phyloP scores from a whole-genome alignment of 2,113 vertebrate genomes.

The Grallaria varia region DNA sequence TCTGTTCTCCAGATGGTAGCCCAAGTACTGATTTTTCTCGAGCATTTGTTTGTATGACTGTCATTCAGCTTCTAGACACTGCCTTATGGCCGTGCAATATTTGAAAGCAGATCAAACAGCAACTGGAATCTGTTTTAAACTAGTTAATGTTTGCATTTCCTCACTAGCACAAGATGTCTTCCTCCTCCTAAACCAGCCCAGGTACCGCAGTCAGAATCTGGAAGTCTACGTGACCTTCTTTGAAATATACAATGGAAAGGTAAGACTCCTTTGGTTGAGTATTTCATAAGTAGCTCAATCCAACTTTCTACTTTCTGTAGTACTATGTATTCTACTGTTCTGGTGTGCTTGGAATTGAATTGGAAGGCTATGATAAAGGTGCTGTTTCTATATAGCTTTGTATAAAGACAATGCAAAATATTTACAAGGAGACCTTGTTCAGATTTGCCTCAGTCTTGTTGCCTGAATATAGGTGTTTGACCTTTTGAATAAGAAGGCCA shows the following conservation, averaged over 20 bases:
- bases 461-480: conserved; percentile 84
- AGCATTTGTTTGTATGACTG: not conserved
- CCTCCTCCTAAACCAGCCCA: conserved; percentile 80
- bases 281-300: not conserved
- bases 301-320: not conserved
- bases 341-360: not conserved
- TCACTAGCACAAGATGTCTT: conserved; percentile 91
- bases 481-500: conserved; percentile 92
- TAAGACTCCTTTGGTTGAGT: conserved; percentile 41
- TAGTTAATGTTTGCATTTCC: not conserved
- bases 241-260: conserved; percentile 98
- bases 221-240: conserved; percentile 91
- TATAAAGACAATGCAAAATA: not conserved
- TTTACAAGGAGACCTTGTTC: not conserved
- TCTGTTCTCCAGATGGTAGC: not conserved
- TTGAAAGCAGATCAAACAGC: not conserved
- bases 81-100: not conserved
- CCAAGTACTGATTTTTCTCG: not conserved
- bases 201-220: conserved; percentile 76
- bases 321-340: not conserved
- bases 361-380: not conserved
- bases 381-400: not conserved
- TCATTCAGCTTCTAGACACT: not conserved
- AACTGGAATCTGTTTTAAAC: not conserved
- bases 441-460: not conserved